Evolutionary conservation across 2,113 vertebrate species (phyloP).

Genomic region (Pollachius pollachius): DNA sequence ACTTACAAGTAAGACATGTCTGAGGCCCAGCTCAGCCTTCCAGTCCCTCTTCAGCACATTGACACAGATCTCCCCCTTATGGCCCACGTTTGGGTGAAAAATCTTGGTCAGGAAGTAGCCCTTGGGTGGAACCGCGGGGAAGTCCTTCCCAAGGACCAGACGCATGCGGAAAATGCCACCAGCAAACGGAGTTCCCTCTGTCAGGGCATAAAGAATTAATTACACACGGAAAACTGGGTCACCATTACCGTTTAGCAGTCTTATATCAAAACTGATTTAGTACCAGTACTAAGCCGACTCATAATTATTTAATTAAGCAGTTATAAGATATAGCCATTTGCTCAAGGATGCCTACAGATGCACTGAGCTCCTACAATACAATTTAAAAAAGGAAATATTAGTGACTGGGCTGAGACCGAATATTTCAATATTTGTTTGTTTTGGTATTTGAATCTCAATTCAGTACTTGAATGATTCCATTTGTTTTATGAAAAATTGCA

Average conservation of each 20-base stretch:
- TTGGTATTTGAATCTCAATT: neutral
- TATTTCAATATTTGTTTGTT: neutral
- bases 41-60: constrained; percentile 91
- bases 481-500: neutral
- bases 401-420: no score
- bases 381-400: no score
- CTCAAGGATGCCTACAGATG: no score
- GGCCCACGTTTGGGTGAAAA: constrained; percentile 90
- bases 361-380: no score
- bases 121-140: constrained; percentile 89
- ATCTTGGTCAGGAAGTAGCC: constrained; percentile 95
- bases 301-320: neutral
- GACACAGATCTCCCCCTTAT: constrained; percentile 92
- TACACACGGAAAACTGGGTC: constrained; percentile 22
- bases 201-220: constrained; percentile 62
- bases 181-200: constrained; percentile 90
- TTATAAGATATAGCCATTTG: neutral
- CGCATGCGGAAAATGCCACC: constrained; percentile 92
- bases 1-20: constrained; percentile 88
- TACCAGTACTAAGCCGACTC: neutral
- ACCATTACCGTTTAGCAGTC: neutral
- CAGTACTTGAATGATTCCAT: no score
- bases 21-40: constrained; percentile 89
- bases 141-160: constrained; percentile 90
- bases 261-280: neutral